These are phyloP conservation scores for Melitaea cinxia DNA, from an alignment of 1,140 invertebrate genomes.

Conservation along the genomic window DNA sequence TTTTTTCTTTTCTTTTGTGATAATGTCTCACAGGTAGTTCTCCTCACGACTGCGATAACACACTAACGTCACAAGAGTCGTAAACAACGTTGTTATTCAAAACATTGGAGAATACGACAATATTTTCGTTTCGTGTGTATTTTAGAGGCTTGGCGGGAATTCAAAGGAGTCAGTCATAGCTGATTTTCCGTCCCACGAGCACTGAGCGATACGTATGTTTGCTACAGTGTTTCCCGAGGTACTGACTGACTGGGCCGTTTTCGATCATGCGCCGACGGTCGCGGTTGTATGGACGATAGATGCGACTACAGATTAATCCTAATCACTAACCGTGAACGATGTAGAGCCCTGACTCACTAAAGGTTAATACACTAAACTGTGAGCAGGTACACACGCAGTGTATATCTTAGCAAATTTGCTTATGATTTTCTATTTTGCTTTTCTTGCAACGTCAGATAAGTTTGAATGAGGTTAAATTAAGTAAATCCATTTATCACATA, in stretches of 20 bases:
- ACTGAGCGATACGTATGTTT: conserved; percentile 39
- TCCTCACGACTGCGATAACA: conserved; percentile 34
- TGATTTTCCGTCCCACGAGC: conserved; percentile 21
- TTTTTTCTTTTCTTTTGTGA: conserved; percentile 5
- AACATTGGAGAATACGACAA: conserved; percentile 22
- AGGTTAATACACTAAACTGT: conserved; percentile 14
- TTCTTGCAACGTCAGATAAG: not conserved
- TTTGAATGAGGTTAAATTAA: not conserved
- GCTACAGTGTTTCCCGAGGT: conserved; percentile 44
- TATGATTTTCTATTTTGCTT: not conserved
- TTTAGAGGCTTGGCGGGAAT: conserved; percentile 35
- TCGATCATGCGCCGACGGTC: conserved; percentile 67
- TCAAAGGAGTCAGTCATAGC: conserved; percentile 57
- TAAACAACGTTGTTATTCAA: conserved; percentile 34
- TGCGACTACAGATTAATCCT: conserved; percentile 33
- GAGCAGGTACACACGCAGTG: not conserved
- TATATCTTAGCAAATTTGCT: not conserved
- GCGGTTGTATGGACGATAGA: conserved; percentile 29
- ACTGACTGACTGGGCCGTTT: conserved; percentile 53
- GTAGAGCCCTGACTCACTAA: conserved; percentile 22
- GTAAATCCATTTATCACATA: not conserved
- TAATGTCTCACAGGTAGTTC: conserved; percentile 39
- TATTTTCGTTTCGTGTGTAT: conserved; percentile 14
- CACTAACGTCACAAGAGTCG: conserved; percentile 31
- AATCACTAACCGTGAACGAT: conserved; percentile 55